phyloP scores from a whole-genome alignment of 2,113 vertebrate species.

The Zingel zingel region DNA sequence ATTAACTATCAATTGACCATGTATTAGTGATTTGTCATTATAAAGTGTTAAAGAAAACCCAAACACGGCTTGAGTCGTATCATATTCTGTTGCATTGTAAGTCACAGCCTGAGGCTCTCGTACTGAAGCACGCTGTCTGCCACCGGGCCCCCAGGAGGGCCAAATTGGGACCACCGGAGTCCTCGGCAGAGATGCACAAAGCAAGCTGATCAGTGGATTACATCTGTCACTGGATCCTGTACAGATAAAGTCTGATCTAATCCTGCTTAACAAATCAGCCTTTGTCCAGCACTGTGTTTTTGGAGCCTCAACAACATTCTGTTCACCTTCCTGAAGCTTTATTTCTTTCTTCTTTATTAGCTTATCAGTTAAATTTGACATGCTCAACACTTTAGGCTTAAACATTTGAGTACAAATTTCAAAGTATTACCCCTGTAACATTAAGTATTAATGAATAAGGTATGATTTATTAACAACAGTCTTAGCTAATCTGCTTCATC shows the following conservation, averaged over 20 bases:
- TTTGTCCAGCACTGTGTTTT: conserved; percentile 9
- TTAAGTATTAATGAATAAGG: background rate
- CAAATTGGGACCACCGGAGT: conserved; percentile 41
- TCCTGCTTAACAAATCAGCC: conserved; percentile 42
- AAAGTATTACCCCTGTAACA: background rate
- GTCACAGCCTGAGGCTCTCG: conserved; percentile 1
- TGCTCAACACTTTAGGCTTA: no score
- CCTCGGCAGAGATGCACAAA: background rate
- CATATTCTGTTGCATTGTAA: conserved; percentile 26
- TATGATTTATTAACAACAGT: background rate
- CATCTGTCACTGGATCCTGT: conserved; percentile 36
- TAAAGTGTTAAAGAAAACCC: no score
- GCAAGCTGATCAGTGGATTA: conserved; percentile 60
- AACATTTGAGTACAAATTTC: background rate
- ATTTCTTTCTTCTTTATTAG: background rate
- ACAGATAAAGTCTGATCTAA: conserved; percentile 49
- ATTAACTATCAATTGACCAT: no score
- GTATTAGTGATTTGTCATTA: no score
- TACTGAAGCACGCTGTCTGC: background rate
- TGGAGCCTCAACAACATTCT: background rate
- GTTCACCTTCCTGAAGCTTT: conserved; percentile 2
- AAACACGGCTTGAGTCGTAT: background rate
- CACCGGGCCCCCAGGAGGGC: background rate
- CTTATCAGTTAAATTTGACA: background rate
- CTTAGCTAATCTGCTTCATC: background rate